Evolutionary conservation across 2,797 vertebrate genomes (phyloP).

Genomic region (Podarcis lilfordi): DNA sequence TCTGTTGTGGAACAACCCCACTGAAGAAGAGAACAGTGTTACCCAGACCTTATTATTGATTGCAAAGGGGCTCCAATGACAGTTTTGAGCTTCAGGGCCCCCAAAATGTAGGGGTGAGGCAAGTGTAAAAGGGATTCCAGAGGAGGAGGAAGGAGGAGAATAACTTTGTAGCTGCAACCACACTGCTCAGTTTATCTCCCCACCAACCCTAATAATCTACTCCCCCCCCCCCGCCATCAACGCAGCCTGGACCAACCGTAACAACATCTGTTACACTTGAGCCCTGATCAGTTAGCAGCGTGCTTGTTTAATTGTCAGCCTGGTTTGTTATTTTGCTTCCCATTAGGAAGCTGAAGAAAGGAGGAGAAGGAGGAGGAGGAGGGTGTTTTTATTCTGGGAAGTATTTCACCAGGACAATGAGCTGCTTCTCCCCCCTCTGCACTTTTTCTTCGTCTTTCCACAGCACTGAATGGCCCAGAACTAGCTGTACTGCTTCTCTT

Average conservation of each 20-base stretch:
- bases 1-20: too few relatives aligned
- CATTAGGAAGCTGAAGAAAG: slow-evolving; percentile 78
- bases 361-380: slow-evolving; percentile 72
- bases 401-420: slow-evolving; percentile 73
- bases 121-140: not conserved
- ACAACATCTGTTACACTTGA: slow-evolving; percentile 77
- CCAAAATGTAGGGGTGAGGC: not conserved
- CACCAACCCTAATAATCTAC: too few relatives aligned
- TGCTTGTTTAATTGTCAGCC: slow-evolving; percentile 79
- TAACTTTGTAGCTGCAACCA: slow-evolving; percentile 12
- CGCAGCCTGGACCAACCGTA: slow-evolving; percentile 65
- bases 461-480: slow-evolving; percentile 69
- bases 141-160: slow-evolving; percentile 16
- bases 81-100: too few relatives aligned
- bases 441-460: slow-evolving; percentile 52
- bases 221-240: not conserved
- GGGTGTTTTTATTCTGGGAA: slow-evolving; percentile 73
- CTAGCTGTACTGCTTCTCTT: slow-evolving; percentile 69
- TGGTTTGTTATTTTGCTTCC: slow-evolving; percentile 77
- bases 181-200: not conserved
- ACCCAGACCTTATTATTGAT: too few relatives aligned
- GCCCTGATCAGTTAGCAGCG: slow-evolving; percentile 67
- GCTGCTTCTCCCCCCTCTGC: slow-evolving; percentile 28
- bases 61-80: not conserved
- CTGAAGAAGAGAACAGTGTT: too few relatives aligned